Base-by-base conservation (phyloP, 2,797 vertebrate genomes). In the Remorina albescens region DNA sequence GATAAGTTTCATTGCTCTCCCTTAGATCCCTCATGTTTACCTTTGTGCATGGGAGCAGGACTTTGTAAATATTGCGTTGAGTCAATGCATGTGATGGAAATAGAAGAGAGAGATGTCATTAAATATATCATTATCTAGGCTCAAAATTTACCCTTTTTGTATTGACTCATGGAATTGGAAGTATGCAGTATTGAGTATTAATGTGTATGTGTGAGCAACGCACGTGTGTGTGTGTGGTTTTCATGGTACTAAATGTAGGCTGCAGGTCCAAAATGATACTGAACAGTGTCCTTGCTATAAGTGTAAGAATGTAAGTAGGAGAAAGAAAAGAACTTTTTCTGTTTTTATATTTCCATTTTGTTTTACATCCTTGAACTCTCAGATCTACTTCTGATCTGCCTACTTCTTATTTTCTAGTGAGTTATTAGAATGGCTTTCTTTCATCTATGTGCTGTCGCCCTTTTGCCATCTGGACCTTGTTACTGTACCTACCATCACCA, bases 41-140 rank as follows among this genome's bases (percentile, higher is more conserved):
- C 0, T 55, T 41, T 26, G 61, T 57, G 34, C 61, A 0, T n/a
- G 56, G 19, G 19, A 19, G 6, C 19, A 26, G 36, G 39, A 13
- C 10, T 13, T 28, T 56, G 36, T 23, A 44, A 23, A 42, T 21
- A 30, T 6, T 30, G 30, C 71, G 58, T 46, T 1, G 25, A 50
- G 39, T 76, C 68, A 64, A 66, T 61, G 56, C 34, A 59, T 61
- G 50, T 80, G 66, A 73, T 78, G 46, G 75, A 65, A 49, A 68
- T 46, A 74, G 23, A 37, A 63, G 32, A 59, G 54, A 30, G 46
- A 61, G 49, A 60, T 15, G 74, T 82, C 80, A 81, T 85, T 85
- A 86, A 80, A 83, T 72, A 57, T 80, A 76, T 86, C 79, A 83
- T 86, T 84, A 88, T 68, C 60, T 67, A 83, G 74, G 73, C 75